These are phyloP conservation scores for Agonopterix subpropinquella DNA, from an alignment of 2,888 invertebrate species.

Conservation along the genomic window DNA sequence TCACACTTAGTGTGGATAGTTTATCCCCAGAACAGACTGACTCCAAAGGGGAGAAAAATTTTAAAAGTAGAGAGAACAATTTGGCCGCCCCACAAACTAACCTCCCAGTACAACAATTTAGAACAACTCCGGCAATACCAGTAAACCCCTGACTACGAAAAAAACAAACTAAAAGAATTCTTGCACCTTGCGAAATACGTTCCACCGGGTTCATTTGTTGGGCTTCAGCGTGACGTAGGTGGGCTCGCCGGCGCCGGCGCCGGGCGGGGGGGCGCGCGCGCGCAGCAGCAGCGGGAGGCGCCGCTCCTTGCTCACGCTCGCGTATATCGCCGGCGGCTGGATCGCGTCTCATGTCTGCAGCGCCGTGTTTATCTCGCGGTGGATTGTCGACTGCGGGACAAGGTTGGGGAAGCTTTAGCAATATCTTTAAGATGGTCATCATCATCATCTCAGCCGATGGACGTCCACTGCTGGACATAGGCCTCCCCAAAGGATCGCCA, in stretches of 20 bases:
- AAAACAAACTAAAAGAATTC: constrained; percentile 42
- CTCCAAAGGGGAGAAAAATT: too few species aligned
- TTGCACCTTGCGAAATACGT: constrained; percentile 70
- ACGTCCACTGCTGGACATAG: too few species aligned
- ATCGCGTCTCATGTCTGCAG: constrained; percentile 79
- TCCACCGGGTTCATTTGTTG: constrained; percentile 59
- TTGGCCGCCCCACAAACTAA: too few species aligned
- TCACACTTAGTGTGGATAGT: too few species aligned
- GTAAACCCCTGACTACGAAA: background rate
- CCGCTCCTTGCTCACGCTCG: constrained; percentile 26
- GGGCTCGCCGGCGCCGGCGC: constrained; percentile 46
- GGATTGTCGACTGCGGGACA: constrained; percentile 77
- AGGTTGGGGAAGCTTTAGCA: background rate
- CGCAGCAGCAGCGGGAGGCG: constrained; percentile 25
- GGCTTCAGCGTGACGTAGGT: constrained; percentile 55
- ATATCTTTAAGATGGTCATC: too few species aligned
- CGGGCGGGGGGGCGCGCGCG: constrained; percentile 22
- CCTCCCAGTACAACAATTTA: too few species aligned
- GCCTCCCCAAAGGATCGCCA: too few species aligned
- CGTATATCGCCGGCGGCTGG: constrained; percentile 42
- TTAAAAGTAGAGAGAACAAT: too few species aligned
- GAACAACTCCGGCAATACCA: background rate
- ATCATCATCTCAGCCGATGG: too few species aligned
- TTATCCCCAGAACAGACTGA: too few species aligned
- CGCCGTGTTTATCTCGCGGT: constrained; percentile 89